phyloP scores from a whole-genome alignment of 2,888 invertebrate species.

The Caradrina kadenii region DNA sequence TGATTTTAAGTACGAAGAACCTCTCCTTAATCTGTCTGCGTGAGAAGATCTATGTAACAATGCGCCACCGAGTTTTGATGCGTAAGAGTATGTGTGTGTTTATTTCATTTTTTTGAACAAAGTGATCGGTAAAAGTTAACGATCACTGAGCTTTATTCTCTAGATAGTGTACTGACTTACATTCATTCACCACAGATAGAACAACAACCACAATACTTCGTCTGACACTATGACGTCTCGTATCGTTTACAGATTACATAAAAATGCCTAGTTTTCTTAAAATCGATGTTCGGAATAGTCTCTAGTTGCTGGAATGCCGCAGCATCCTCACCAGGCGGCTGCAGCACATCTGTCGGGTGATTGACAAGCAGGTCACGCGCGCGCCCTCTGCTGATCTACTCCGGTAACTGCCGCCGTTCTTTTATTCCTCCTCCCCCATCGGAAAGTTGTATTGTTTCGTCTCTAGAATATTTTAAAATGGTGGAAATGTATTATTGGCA shows the following conservation, averaged over 20 bases:
- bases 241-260: neutral
- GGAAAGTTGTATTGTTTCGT: constrained; percentile 60
- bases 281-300: neutral
- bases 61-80: neutral
- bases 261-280: neutral
- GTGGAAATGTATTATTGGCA: constrained; percentile 38
- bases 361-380: constrained; percentile 62
- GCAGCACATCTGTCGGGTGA: constrained; percentile 27
- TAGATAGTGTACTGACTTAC: too few species aligned
- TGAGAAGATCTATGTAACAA: neutral
- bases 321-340: constrained; percentile 28
- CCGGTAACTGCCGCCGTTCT: constrained; percentile 55
- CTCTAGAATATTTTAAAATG: constrained; percentile 48
- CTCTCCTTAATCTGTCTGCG: neutral
- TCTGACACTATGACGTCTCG: neutral
- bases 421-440: constrained; percentile 43
- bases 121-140: too few species aligned
- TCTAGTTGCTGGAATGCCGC: neutral
- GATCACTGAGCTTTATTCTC: neutral
- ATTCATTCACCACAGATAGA: too few species aligned
- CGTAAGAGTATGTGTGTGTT: neutral
- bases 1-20: neutral
- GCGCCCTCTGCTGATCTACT: constrained; percentile 64
- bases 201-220: too few species aligned
- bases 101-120: too few species aligned